Base-by-base conservation (phyloP, 2,797 vertebrate species). In the Echiichthys vipera region DNA sequence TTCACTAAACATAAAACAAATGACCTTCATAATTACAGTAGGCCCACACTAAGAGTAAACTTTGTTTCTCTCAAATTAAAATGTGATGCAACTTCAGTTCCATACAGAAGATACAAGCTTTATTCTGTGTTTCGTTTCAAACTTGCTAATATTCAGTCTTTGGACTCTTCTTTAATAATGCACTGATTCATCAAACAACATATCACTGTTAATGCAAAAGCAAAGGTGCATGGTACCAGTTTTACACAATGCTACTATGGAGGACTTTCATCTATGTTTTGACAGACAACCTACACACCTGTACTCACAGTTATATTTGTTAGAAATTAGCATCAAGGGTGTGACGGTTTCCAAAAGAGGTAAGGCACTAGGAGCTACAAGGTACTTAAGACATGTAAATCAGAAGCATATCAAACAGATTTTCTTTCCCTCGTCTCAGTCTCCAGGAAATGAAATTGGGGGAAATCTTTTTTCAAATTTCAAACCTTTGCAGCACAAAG, bases 341-440 rank as follows among this genome's bases (percentile, higher is more conserved):
- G 13, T 30, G 40, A 68, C 2, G 54, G 53, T 50, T 59, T 34
- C 34, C 2, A 58, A 69, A 71, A 46, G 30, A 70, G 32, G 65
- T 83, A 90, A 88, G 86, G 86, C 86, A 90, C 81, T 24, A 57
- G 46, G 54, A 14, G 18, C 67, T 79, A 86, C 55, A 68, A 47
- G 54, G 51, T 57, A 39, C 24, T 17, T n/a, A 18, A 49, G 22
- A 59, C 32, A 64, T 64, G 37, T 14, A 39, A 50, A 76, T 77
- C 25, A 77, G 58, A 65, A 69, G 58, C 49, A 20, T 34, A 77
- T n/a, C n/a, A 45, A 34, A 34, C 1, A 6, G 25, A 6, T 14
- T 45, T 25, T 51, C 2, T 14, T 18, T 32, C 1, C 3, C 1
- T 30, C 5, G 34, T 36, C 6, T 55, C 1, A 56, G 20, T 39